These are phyloP conservation scores for Antheraea assamensis DNA, from an alignment of 2,888 invertebrate species.

Conservation along the genomic window DNA sequence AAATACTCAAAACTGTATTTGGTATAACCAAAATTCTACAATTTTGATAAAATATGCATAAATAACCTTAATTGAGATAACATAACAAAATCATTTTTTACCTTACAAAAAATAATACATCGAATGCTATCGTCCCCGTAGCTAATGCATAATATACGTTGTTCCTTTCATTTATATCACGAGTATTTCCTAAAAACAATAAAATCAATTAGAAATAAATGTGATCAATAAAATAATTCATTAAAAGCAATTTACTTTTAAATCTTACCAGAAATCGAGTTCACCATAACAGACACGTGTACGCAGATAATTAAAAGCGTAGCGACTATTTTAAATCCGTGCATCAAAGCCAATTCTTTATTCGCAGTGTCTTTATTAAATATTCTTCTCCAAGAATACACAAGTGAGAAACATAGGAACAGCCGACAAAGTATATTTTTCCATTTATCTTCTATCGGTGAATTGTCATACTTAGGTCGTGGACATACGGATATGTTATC, in stretches of 20 bases:
- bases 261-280: conserved; percentile 83
- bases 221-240: too few species aligned
- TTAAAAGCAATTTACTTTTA: not conserved
- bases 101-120: conserved; percentile 85
- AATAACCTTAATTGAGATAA: too few species aligned
- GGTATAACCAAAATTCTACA: too few species aligned
- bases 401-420: conserved; percentile 69
- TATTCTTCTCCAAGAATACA: conserved; percentile 66
- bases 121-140: conserved; percentile 82
- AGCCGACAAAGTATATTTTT: conserved; percentile 53
- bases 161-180: conserved; percentile 63
- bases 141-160: conserved; percentile 76
- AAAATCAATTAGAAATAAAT: not conserved
- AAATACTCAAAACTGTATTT: too few species aligned
- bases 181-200: conserved; percentile 67
- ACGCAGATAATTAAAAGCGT: conserved; percentile 86
- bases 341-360: conserved; percentile 80
- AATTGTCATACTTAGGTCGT: conserved; percentile 55
- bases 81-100: not conserved
- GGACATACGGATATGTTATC: conserved; percentile 56
- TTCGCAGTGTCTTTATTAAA: conserved; percentile 74
- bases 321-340: conserved; percentile 83
- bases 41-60: too few species aligned
- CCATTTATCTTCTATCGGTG: conserved; percentile 56
- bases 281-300: conserved; percentile 84